phyloP scores from a whole-genome alignment of 2,113 vertebrate species.

The Apodemus sylvaticus region DNA sequence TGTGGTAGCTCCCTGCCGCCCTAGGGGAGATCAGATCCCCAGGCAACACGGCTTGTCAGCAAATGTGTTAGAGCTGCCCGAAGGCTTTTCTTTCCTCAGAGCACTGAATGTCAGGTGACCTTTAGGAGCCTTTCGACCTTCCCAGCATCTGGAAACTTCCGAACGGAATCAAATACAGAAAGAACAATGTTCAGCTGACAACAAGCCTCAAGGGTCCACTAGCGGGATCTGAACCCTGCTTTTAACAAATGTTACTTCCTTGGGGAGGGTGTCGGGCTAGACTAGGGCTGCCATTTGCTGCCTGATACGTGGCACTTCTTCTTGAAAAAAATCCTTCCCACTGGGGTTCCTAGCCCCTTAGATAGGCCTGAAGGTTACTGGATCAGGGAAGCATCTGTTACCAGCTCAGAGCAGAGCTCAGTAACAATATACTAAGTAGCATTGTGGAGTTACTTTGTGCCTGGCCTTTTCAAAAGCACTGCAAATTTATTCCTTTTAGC shows the following conservation, averaged over 20 bases:
- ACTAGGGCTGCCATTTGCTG: background rate
- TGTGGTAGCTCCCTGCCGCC: accelerated
- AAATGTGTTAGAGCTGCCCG: too few species aligned
- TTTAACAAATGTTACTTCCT: background rate
- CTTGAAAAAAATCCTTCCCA: background rate
- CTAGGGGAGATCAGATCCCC: background rate
- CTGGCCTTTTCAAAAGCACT: conserved; percentile 14
- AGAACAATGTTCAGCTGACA: background rate
- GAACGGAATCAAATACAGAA: background rate
- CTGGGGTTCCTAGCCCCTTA: background rate
- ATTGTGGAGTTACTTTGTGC: background rate
- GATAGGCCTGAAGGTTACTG: background rate
- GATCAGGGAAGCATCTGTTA: background rate
- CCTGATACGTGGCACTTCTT: background rate
- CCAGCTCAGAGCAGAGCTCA: background rate
- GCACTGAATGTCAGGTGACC: background rate
- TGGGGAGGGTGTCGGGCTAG: background rate
- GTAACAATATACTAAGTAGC: background rate
- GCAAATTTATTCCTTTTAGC: background rate
- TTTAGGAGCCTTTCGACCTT: background rate
- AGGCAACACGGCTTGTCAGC: too few species aligned
- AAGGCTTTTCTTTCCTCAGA: background rate
- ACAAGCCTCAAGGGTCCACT: background rate
- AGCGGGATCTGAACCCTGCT: background rate
- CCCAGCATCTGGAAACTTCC: background rate